phyloP scores from a whole-genome alignment of 2,797 vertebrate genomes.

The Mormyrops attenuatus region DNA sequence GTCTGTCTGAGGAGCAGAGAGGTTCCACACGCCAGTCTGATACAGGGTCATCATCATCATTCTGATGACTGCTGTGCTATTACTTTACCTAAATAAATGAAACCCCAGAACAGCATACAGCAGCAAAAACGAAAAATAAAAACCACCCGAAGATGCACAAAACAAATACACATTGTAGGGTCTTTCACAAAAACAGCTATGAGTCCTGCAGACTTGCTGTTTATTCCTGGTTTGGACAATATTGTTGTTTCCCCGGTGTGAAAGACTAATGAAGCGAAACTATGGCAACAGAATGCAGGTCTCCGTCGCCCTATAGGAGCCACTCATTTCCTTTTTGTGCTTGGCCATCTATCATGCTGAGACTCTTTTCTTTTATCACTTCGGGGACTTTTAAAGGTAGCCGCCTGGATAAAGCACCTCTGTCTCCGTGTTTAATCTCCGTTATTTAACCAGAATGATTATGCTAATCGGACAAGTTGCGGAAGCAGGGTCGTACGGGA shows the following conservation, averaged over 20 bases:
- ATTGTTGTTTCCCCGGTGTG: neutral
- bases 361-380: slow-evolving; percentile 46
- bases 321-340: neutral
- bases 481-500: slow-evolving; percentile 40
- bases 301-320: neutral
- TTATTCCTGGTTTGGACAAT: neutral
- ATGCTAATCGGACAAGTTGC: slow-evolving; percentile 56
- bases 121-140: neutral
- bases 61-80: neutral
- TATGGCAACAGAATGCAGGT: neutral
- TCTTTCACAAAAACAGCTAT: neutral
- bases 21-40: neutral
- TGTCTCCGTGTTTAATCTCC: slow-evolving; percentile 32
- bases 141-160: neutral
- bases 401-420: neutral
- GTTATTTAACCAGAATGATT: slow-evolving; percentile 43
- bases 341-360: neutral
- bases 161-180: neutral
- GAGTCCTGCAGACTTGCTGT: neutral
- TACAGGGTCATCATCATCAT: neutral
- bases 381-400: neutral
- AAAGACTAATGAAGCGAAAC: neutral
- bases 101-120: neutral
- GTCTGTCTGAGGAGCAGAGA: neutral
- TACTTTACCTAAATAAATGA: neutral